phyloP scores from a whole-genome alignment of 2,888 invertebrate genomes.

The Phlogophora meticulosa region DNA sequence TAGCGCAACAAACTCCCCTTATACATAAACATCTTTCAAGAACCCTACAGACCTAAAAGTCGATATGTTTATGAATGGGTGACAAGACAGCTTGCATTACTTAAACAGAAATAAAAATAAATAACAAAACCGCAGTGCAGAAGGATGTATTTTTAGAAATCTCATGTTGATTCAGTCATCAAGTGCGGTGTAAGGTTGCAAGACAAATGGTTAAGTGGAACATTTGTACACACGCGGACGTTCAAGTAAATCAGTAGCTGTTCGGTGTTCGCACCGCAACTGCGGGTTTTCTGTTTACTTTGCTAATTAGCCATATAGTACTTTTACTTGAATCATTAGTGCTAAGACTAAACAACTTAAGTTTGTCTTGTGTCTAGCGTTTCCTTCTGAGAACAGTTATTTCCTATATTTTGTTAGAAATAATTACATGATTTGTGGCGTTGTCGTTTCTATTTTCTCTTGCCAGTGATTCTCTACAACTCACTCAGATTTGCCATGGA shows the following conservation, averaged over 20 bases:
- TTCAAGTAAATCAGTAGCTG: conserved; percentile 20
- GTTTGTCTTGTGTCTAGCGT: not conserved
- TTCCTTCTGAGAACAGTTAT: not conserved
- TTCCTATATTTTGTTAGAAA: not conserved
- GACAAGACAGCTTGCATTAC: conserved; percentile 28
- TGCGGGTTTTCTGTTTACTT: conserved; percentile 60
- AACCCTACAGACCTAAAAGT: not conserved
- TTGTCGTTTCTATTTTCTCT: not conserved
- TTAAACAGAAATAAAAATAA: conserved; percentile 29
- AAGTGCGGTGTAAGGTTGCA: conserved; percentile 51
- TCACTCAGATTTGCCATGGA: too few relatives aligned
- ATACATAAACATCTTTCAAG: not conserved
- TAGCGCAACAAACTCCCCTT: too few relatives aligned
- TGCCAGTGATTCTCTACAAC: not conserved
- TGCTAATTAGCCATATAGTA: conserved; percentile 58
- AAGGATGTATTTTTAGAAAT: conserved; percentile 53
- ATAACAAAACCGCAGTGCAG: conserved; percentile 19
- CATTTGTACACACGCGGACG: conserved; percentile 56
- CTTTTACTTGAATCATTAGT: conserved; percentile 38
- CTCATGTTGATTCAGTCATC: conserved; percentile 46
- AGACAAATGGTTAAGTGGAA: conserved; percentile 69
- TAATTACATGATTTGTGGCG: not conserved
- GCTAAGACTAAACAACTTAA: not conserved
- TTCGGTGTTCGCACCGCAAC: conserved; percentile 35
- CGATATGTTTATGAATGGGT: not conserved